Base-by-base conservation (phyloP, 2,113 vertebrate genomes). In the Catagonus wagneri region DNA sequence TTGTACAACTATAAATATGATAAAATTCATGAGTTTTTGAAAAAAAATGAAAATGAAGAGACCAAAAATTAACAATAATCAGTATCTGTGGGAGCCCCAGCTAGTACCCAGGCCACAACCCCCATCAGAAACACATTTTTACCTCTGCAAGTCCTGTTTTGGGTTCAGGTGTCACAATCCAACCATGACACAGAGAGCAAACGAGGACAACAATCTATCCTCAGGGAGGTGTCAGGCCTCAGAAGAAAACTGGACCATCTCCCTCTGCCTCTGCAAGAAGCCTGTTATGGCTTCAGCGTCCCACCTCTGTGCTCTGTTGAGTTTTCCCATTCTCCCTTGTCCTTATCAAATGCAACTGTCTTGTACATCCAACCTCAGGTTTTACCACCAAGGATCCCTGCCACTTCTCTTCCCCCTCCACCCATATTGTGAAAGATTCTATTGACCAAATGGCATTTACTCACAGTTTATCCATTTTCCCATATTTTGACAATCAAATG, bases 401-500 rank as follows among this genome's bases (percentile, higher is more conserved):
- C 25, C 52, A 10, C 14, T 86, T 80, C 16, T 61, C 32, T 6
- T 69, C 29, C 22, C 22, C 32, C 71, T 66, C 22, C 17, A 65
- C 20, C 19, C 6, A 22, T 20, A 83, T 50, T 72, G 81, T 84
- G 12, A 78, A 95, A 85, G 54, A 63, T 19, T 13, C 65, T 84
- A 36, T 83, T 54, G n/a, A 85, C 22, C 3, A 61, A 56, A 63
- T 32, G 58, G 63, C 68, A 71, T 89, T 89, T 66, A 78, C n/a
- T 81, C 80, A 56, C 65, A 68, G 15, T 81, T 71, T 13, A 88
- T 63, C 39, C 22, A 79, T 91, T 90, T 93, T 7, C 58, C 25
- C 69, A 61, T 20, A 89, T 63, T 83, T 96, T 36, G 52, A 63
- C 75, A 79, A 83, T 27, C n/a, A 90, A 83, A 96, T 58, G 23